A percentile compares a stretch with the other conserved stretches of the same genome.
These are phyloP conservation scores for Phania funesta DNA, from an alignment of 2,888 invertebrate genomes.

Conservation along the genomic window DNA sequence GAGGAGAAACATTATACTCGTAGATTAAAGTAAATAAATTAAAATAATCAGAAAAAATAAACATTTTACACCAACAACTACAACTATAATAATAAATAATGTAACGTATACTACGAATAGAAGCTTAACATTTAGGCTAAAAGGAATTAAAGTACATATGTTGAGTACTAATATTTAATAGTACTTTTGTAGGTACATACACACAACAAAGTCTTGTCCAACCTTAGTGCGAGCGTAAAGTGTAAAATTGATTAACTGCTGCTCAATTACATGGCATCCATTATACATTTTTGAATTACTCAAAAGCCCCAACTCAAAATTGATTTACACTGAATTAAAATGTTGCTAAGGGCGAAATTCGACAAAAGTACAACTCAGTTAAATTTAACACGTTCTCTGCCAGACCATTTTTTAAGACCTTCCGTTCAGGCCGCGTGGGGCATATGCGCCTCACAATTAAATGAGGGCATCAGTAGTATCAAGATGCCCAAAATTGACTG, in stretches of 20 bases:
- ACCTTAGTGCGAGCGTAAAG: background rate
- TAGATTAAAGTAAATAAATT: constrained; percentile 59
- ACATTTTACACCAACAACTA: constrained; percentile 49
- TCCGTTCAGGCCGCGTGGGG: no score
- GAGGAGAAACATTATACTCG: constrained; percentile 32
- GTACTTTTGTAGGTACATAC: background rate
- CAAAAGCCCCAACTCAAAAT: no score
- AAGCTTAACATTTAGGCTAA: constrained; percentile 53
- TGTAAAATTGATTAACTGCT: background rate
- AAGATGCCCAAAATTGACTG: no score
- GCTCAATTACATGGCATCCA: no score
- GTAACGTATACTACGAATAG: constrained; percentile 21
- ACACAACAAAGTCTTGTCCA: constrained; percentile 21
- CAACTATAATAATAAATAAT: constrained; percentile 58
- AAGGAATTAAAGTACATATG: constrained; percentile 50
- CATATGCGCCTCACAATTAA: no score
- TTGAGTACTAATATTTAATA: background rate
- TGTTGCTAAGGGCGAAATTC: no score
- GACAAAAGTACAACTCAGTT: no score
- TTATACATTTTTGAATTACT: no score
- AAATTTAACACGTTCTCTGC: no score
- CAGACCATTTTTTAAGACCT: no score
- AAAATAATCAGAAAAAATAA: constrained; percentile 44
- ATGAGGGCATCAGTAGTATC: no score
- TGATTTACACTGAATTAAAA: no score